Evolutionary conservation across 2,113 vertebrate genomes (phyloP).

Genomic region (Peucedramus taeniatus): DNA sequence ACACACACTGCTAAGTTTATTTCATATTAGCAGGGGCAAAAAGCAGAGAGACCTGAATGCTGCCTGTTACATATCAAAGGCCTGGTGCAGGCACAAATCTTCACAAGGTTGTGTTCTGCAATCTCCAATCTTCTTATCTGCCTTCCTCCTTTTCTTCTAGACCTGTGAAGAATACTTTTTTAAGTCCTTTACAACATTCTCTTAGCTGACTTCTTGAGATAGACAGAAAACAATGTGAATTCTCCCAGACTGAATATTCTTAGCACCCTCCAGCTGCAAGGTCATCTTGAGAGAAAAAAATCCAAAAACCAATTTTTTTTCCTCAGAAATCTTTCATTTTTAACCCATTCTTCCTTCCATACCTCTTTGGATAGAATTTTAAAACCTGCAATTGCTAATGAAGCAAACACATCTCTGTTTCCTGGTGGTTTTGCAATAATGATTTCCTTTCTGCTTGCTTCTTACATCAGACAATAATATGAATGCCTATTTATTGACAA

Average conservation of each 20-base stretch:
- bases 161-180: not conserved
- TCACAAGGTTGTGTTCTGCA: not conserved
- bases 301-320: not conserved
- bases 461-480: not conserved
- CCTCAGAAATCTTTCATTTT: not conserved
- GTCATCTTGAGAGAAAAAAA: not conserved
- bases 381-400: not conserved
- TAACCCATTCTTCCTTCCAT: not conserved
- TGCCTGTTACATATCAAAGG: not conserved
- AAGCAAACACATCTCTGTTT: not conserved
- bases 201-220: not conserved
- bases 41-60: not conserved
- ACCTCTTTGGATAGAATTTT: not conserved
- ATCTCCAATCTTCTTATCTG: not conserved
- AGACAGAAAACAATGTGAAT: not conserved
- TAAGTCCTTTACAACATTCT: not conserved
- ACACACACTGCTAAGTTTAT: not conserved
- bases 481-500: not conserved
- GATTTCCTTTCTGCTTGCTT: not conserved
- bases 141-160: not conserved
- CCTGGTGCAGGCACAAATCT: not conserved
- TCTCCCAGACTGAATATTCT: not conserved
- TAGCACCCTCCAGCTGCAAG: not conserved
- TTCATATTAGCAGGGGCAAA: not conserved
- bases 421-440: not conserved